Conservation (phyloP, 2,113 vertebrate genomes). For the Rhabdomys dilectus region DNA sequence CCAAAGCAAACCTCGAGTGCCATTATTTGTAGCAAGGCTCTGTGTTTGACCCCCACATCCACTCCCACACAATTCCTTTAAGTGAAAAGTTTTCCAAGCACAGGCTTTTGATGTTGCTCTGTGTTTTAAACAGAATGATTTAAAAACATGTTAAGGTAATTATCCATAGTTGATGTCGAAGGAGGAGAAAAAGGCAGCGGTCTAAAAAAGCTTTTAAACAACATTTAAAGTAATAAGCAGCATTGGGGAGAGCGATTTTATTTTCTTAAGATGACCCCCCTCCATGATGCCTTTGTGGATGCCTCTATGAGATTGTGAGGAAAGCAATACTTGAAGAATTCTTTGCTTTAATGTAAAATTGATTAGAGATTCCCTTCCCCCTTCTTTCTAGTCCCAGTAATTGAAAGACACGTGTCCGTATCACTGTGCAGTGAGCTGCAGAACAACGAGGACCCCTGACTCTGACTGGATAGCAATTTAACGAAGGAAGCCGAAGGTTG, state of each 20-base stretch:
- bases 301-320: conserved; percentile 23
- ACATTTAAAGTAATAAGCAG: conserved; percentile 78
- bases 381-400: neutral
- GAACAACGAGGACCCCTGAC: conserved; percentile 43
- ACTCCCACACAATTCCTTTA: conserved; percentile 66
- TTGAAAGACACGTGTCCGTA: conserved; percentile 6
- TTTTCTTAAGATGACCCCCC: conserved; percentile 41
- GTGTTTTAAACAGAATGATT: conserved; percentile 81
- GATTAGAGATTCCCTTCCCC: conserved; percentile 52
- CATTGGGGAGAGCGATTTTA: conserved; percentile 74
- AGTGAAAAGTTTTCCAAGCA: conserved; percentile 80
- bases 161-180: conserved; percentile 79
- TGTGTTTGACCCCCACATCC: conserved; percentile 38
- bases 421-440: conserved; percentile 38
- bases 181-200: conserved; percentile 67
- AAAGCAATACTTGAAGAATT: conserved; percentile 66
- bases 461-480: conserved; percentile 40
- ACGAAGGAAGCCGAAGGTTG: neutral
- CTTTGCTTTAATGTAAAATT: conserved; percentile 70
- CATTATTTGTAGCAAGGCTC: conserved; percentile 18
- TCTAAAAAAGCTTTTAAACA: conserved; percentile 81
- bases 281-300: conserved; percentile 60
- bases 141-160: conserved; percentile 80
- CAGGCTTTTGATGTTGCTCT: conserved; percentile 52
- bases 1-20: neutral